These are phyloP conservation scores for Leistus spinibarbis DNA, from an alignment of 2,888 invertebrate species.

Conservation along the genomic window DNA sequence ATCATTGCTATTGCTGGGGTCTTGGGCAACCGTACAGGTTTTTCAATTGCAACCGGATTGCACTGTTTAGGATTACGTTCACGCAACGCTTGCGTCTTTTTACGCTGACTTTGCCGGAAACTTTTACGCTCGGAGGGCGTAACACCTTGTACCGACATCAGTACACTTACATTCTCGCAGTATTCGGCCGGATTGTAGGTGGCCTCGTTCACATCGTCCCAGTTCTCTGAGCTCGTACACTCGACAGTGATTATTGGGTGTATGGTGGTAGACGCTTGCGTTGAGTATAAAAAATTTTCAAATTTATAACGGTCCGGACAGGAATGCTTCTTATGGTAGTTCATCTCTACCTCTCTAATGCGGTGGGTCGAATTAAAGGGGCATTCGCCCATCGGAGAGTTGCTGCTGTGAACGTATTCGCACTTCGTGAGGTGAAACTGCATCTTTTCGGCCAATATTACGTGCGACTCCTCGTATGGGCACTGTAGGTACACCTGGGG, in stretches of 20 bases:
- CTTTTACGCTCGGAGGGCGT: too few relatives aligned
- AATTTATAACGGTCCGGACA: slow-evolving; percentile 19
- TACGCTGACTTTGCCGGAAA: too few relatives aligned
- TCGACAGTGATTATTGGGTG: slow-evolving; percentile 6
- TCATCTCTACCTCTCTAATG: slow-evolving; percentile 21
- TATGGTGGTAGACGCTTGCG: slow-evolving; percentile 5
- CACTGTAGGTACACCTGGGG: background rate
- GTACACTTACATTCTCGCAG: too few relatives aligned
- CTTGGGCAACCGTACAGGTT: too few relatives aligned
- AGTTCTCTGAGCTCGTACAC: slow-evolving; percentile 10
- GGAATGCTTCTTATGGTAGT: slow-evolving; percentile 20
- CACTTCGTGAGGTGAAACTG: slow-evolving; percentile 28
- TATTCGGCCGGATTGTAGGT: too few relatives aligned
- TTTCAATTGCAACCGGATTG: too few relatives aligned
- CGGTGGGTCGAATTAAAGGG: slow-evolving; percentile 24
- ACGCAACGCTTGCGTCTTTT: too few relatives aligned
- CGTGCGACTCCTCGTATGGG: slow-evolving; percentile 16
- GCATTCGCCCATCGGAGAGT: slow-evolving; percentile 6
- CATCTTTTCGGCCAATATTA: background rate
- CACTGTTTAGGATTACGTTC: too few relatives aligned
- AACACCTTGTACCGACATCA: too few relatives aligned
- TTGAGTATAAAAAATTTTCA: slow-evolving; percentile 9
- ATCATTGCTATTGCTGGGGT: too few relatives aligned
- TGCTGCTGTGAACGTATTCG: background rate
- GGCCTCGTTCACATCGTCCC: slow-evolving; percentile 32